phyloP scores from a whole-genome alignment of 2,113 vertebrate genomes.

The Nothobranchius furzeri region DNA sequence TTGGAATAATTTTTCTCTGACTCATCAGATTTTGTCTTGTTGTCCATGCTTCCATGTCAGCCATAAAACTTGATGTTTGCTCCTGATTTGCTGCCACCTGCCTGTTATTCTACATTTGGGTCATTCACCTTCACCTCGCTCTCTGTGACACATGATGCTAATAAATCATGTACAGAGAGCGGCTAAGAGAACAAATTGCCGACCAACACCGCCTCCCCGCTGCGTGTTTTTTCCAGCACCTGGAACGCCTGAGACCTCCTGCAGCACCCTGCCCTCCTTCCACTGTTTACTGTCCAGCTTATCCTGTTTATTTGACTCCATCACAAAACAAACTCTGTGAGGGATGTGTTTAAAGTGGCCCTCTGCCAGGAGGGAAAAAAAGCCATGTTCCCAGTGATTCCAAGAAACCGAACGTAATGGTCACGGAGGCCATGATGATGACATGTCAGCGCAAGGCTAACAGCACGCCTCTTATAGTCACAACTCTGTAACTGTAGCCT shows the following conservation, averaged over 20 bases:
- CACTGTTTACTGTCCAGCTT: slow-evolving; percentile 56
- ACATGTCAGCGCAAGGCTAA: slow-evolving; percentile 69
- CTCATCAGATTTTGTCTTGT: no score
- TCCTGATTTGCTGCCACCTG: no score
- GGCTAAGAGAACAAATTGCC: slow-evolving; percentile 13
- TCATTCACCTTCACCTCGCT: no score
- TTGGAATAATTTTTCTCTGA: no score
- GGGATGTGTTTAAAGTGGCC: slow-evolving; percentile 64
- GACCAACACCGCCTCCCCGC: slow-evolving; percentile 11
- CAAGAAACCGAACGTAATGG: slow-evolving; percentile 58
- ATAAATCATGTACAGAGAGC: background rate
- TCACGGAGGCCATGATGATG: slow-evolving; percentile 65
- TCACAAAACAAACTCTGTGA: slow-evolving; percentile 69
- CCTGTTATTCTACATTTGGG: no score
- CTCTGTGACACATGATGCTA: no score
- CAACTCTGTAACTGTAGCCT: slow-evolving; percentile 62
- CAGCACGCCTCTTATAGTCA: slow-evolving; percentile 43
- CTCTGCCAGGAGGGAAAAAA: slow-evolving; percentile 53
- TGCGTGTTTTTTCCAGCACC: slow-evolving; percentile 1
- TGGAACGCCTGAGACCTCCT: slow-evolving; percentile 32
- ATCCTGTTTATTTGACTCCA: slow-evolving; percentile 69
- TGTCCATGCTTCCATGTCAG: no score
- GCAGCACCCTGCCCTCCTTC: slow-evolving; percentile 44
- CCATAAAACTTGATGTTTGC: no score
- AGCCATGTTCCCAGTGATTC: slow-evolving; percentile 64